Conservation (phyloP, 2,113 vertebrate genomes). For the Ahaetulla prasina region DNA sequence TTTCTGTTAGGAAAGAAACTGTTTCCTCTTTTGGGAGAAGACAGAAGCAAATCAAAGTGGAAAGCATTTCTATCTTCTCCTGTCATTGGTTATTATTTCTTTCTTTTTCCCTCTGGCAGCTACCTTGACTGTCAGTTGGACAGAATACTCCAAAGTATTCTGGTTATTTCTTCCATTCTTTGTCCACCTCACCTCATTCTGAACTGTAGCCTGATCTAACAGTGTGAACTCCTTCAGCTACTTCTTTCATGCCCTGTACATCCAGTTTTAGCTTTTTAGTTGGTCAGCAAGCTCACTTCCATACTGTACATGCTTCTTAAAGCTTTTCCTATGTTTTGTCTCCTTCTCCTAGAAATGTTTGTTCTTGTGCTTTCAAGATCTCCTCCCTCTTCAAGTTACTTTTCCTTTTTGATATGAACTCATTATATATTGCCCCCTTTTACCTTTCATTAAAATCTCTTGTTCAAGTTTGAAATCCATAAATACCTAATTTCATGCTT, state of each 20-base stretch:
- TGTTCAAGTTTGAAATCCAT: background rate
- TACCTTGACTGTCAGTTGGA: background rate
- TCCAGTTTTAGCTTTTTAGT: background rate
- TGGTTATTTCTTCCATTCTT: background rate
- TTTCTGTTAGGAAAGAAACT: background rate
- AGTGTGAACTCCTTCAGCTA: background rate
- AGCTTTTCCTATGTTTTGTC: background rate
- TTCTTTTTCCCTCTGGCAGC: background rate
- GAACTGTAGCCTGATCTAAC: background rate
- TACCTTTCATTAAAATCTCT: background rate
- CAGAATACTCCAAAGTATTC: background rate
- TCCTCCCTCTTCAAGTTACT: background rate
- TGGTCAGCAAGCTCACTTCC: background rate
- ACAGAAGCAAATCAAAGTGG: background rate
- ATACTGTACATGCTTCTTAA: background rate
- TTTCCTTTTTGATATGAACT: background rate
- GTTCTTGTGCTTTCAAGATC: background rate
- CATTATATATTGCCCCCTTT: background rate
- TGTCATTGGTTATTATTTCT: background rate
- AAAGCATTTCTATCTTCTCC: background rate
- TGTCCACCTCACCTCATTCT: background rate
- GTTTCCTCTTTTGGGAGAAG: background rate
- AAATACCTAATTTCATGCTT: background rate
- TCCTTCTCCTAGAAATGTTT: background rate
- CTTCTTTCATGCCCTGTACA: background rate